phyloP scores from a whole-genome alignment of 2,797 vertebrate genomes.

The Toxotes lorentzi region DNA sequence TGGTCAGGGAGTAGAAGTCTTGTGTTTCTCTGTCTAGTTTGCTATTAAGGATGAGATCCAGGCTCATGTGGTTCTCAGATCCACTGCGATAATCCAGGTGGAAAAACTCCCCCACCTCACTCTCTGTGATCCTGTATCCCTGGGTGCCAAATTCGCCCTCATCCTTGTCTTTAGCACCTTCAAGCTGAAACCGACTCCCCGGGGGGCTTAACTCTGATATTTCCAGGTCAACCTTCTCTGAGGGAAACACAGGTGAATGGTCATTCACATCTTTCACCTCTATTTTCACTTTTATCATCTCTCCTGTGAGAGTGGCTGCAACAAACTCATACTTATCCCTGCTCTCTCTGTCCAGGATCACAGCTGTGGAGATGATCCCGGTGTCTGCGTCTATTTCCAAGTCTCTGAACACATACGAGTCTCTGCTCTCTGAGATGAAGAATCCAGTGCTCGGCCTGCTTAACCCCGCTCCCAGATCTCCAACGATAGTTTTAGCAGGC shows the following conservation, averaged over 20 bases:
- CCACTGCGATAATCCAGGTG: constrained; percentile 73
- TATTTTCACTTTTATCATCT: constrained; percentile 91
- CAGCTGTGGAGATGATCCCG: constrained; percentile 91
- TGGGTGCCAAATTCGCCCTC: constrained; percentile 86
- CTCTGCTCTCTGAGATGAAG: constrained; percentile 92
- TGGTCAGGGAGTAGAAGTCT: constrained; percentile 84
- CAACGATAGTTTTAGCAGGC: constrained; percentile 90
- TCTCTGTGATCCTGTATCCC: constrained; percentile 88
- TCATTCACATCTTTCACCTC: constrained; percentile 92
- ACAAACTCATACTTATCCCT: constrained; percentile 90
- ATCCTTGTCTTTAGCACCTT: constrained; percentile 89
- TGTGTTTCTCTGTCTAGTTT: constrained; percentile 87
- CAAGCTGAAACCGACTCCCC: constrained; percentile 89
- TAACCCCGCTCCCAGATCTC: constrained; percentile 89
- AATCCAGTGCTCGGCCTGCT: constrained; percentile 86
- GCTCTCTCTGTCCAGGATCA: constrained; percentile 90
- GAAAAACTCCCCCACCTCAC: constrained; percentile 72
- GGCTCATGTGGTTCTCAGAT: constrained; percentile 59
- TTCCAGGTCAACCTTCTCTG: constrained; percentile 78
- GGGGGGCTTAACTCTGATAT: constrained; percentile 90
- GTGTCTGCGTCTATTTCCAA: constrained; percentile 91
- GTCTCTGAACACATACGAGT: constrained; percentile 91
- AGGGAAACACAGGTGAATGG: constrained; percentile 88
- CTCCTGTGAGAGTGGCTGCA: constrained; percentile 90
- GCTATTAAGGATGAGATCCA: constrained; percentile 87